Percentiles rank a stretch among this genome's conserved stretches.
Evolutionary conservation across 2,888 invertebrate species (phyloP).

Genomic region (Ceratothoa steindachneri): DNA sequence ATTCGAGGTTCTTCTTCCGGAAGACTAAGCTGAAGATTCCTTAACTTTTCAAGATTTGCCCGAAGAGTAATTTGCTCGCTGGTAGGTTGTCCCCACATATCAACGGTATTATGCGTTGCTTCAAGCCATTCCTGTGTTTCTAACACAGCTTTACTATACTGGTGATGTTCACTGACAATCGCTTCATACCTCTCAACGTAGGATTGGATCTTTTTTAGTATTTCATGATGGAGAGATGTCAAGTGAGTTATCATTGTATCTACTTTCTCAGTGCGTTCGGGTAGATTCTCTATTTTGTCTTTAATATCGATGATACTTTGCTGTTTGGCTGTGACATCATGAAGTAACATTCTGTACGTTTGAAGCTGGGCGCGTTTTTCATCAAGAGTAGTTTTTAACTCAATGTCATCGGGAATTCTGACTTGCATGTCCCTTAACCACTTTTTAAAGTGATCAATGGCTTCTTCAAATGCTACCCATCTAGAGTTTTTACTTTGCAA

Average conservation of each 20-base stretch:
- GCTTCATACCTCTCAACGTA: slow-evolving; percentile 81
- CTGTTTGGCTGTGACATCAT: slow-evolving; percentile 78
- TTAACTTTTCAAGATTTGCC: slow-evolving; percentile 78
- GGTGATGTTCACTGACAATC: slow-evolving; percentile 82
- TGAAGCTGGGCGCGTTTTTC: slow-evolving; percentile 85
- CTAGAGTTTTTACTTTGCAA: slow-evolving; percentile 71
- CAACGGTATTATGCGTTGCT: slow-evolving; percentile 74
- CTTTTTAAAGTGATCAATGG: slow-evolving; percentile 68
- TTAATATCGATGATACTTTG: slow-evolving; percentile 71
- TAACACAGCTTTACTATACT: slow-evolving; percentile 78
- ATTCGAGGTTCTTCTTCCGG: slow-evolving; percentile 82
- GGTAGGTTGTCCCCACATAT: slow-evolving; percentile 75
- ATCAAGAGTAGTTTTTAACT: slow-evolving; percentile 77
- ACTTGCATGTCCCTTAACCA: slow-evolving; percentile 75
- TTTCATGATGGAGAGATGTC: slow-evolving; percentile 66
- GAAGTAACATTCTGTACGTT: slow-evolving; percentile 71
- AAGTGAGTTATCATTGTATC: slow-evolving; percentile 67
- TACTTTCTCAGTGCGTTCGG: slow-evolving; percentile 71
- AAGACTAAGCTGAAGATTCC: slow-evolving; percentile 60
- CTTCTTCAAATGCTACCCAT: slow-evolving; percentile 88
- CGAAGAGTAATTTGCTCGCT: slow-evolving; percentile 77
- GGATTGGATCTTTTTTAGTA: slow-evolving; percentile 66
- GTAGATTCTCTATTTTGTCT: slow-evolving; percentile 72
- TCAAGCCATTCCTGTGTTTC: slow-evolving; percentile 83
- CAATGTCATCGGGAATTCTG: slow-evolving; percentile 71